Conservation (phyloP, 2,113 vertebrate genomes). For the Nestor notabilis region DNA sequence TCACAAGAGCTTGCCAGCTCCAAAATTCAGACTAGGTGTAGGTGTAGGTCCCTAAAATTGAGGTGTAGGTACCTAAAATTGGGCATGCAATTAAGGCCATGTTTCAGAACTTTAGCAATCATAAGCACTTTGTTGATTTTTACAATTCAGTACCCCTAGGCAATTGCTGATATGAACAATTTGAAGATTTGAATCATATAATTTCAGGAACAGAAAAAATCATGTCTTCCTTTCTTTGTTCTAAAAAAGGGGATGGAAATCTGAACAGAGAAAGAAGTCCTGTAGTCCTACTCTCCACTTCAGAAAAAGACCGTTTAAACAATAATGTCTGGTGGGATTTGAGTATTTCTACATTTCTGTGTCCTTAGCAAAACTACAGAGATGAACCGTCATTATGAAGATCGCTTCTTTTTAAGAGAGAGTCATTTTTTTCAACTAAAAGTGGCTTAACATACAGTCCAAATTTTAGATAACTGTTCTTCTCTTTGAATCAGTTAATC, state of each 20-base stretch:
- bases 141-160: not conserved
- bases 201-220: not conserved
- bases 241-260: not conserved
- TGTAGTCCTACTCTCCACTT: not conserved
- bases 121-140: not conserved
- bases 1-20: not conserved
- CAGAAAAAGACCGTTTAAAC: not conserved
- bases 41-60: no score
- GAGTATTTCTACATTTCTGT: not conserved
- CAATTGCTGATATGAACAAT: not conserved
- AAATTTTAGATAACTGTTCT: not conserved
- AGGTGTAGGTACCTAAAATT: no score
- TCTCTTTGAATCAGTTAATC: not conserved
- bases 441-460: not conserved
- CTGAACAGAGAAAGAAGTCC: not conserved
- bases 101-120: not conserved
- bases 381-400: not conserved
- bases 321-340: not conserved
- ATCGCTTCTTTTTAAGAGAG: not conserved
- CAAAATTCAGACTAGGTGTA: not conserved
- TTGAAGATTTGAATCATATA: not conserved
- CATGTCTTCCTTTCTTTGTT: not conserved
- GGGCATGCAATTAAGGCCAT: not conserved
- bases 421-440: not conserved
- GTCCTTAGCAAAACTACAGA: not conserved